These are phyloP conservation scores for Anhinga rufa DNA, from an alignment of 2,113 vertebrate species.

Conservation along the genomic window DNA sequence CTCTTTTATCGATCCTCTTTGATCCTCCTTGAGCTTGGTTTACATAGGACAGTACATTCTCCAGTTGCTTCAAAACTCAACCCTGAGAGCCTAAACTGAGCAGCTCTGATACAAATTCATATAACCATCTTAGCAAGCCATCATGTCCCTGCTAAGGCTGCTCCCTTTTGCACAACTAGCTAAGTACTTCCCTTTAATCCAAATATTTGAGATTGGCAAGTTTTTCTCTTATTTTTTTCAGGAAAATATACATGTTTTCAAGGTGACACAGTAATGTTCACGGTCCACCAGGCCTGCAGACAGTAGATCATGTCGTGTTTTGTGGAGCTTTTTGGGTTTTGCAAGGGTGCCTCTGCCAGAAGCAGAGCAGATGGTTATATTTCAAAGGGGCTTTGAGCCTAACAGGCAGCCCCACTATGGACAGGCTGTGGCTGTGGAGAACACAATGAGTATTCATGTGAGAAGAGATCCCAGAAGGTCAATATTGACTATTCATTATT, in stretches of 20 bases:
- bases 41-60: neutral
- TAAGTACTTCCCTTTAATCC: neutral
- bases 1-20: neutral
- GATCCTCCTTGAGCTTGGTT: neutral
- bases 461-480: neutral
- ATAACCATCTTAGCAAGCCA: neutral
- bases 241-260: neutral
- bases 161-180: neutral
- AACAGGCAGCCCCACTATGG: neutral
- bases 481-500: slow-evolving; percentile 32
- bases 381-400: neutral
- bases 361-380: neutral
- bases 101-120: neutral
- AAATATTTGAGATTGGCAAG: neutral
- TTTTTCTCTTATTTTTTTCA: neutral
- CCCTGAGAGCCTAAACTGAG: neutral
- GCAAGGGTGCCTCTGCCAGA: neutral
- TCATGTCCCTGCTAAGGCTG: neutral
- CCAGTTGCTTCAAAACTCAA: neutral
- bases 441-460: neutral
- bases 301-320: neutral
- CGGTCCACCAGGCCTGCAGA: neutral
- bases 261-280: neutral
- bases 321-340: neutral
- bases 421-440: neutral